Percentiles rank a stretch among this genome's conserved stretches.
Evolutionary conservation across 2,888 invertebrate species (phyloP).

Genomic region (Lochmaea capreae): DNA sequence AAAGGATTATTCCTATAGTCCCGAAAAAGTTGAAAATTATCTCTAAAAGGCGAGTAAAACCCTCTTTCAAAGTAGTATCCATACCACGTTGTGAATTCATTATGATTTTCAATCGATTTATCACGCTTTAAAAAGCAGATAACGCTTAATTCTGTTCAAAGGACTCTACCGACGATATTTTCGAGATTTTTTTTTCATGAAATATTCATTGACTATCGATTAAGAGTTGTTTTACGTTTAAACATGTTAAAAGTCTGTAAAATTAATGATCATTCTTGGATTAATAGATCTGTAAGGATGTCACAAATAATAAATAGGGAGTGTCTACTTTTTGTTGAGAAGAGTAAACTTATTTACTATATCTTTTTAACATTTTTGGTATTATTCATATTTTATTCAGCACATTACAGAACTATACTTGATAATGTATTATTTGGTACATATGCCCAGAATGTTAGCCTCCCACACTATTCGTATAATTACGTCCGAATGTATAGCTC

Average conservation of each 20-base stretch:
- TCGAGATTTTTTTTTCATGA: background rate
- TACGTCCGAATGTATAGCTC: too few species aligned
- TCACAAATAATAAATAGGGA: too few species aligned
- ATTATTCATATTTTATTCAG: too few species aligned
- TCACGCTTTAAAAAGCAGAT: background rate
- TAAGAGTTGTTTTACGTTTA: background rate
- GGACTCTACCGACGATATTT: background rate
- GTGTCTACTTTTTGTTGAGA: too few species aligned
- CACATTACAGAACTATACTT: too few species aligned
- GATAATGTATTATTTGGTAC: too few species aligned
- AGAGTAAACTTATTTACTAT: too few species aligned
- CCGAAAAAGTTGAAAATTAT: slow-evolving; percentile 9
- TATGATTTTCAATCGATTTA: slow-evolving; percentile 7
- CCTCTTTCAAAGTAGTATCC: background rate
- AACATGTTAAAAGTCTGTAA: background rate
- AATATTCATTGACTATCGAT: background rate
- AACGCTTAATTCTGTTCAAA: background rate
- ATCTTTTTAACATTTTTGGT: too few species aligned
- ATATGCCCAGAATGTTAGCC: too few species aligned
- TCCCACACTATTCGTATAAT: too few species aligned
- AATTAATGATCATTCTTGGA: too few species aligned
- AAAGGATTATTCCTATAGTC: background rate
- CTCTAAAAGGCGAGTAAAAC: background rate
- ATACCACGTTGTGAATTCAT: slow-evolving; percentile 4
- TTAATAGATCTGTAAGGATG: too few species aligned